Percentiles rank a stretch among this genome's conserved stretches.
Conservation (phyloP, 2,797 vertebrate genomes). For the Sparus aurata region DNA sequence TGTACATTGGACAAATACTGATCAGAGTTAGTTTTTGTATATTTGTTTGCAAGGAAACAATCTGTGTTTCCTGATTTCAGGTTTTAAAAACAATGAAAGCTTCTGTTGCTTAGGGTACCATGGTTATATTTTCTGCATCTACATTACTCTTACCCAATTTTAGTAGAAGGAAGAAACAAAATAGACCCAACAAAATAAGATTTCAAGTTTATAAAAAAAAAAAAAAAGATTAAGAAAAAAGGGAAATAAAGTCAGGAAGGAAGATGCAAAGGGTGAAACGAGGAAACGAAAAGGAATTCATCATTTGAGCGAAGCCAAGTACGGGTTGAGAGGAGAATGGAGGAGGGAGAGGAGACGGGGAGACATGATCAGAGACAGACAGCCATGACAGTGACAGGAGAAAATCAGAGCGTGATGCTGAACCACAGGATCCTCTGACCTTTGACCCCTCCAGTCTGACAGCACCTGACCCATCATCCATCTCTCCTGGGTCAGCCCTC, state of each 20-base stretch:
- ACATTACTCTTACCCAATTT: not conserved
- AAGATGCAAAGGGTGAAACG: not conserved
- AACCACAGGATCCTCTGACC: constrained; percentile 67
- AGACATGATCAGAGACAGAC: constrained; percentile 33
- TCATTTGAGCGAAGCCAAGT: not conserved
- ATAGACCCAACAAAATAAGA: not conserved
- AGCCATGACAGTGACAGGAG: constrained; percentile 56
- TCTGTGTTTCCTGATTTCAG: too few species aligned
- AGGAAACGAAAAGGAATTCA: not conserved
- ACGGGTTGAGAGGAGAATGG: not conserved
- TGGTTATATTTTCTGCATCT: not conserved
- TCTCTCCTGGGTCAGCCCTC: constrained; percentile 44
- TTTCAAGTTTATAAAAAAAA: not conserved
- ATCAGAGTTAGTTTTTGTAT: too few species aligned
- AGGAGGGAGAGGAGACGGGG: constrained; percentile 3
- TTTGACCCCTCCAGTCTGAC: constrained; percentile 62
- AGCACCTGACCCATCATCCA: constrained; percentile 68
- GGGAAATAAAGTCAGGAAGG: not conserved
- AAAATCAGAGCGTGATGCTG: constrained; percentile 58
- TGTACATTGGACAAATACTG: too few species aligned
- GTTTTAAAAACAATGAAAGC: too few species aligned
- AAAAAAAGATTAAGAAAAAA: not conserved
- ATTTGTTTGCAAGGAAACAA: not conserved
- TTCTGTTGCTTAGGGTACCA: not conserved
- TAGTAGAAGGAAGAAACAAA: not conserved